A percentile compares a stretch with the other conserved stretches of the same genome.
phyloP scores from a whole-genome alignment of 2,113 vertebrate genomes.

The Larimichthys polyactis region DNA sequence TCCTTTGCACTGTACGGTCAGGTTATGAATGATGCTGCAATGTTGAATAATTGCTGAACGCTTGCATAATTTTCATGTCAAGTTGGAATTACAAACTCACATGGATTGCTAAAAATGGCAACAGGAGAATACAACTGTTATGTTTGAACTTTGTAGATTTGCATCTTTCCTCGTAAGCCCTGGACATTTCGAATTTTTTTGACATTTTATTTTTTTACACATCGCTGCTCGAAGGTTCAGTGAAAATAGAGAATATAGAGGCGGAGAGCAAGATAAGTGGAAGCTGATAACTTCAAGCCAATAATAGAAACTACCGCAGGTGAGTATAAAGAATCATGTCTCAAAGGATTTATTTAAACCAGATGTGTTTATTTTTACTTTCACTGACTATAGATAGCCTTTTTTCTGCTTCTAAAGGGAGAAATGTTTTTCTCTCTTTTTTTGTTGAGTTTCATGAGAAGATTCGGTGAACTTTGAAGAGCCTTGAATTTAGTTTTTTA shows the following conservation, averaged over 20 bases:
- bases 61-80: not conserved
- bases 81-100: not conserved
- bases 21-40: not conserved
- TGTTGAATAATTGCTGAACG: not conserved
- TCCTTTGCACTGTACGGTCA: constrained; percentile 7
- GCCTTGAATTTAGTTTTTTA: not conserved
- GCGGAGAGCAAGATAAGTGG: not conserved
- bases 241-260: not conserved
- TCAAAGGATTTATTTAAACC: not conserved
- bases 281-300: too few species aligned
- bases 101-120: not conserved
- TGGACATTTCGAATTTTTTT: not conserved
- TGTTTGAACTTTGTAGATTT: not conserved
- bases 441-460: not conserved
- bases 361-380: not conserved
- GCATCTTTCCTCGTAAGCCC: not conserved
- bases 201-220: not conserved
- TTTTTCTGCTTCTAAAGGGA: not conserved
- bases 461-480: constrained; percentile 1
- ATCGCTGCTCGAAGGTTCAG: not conserved
- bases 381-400: not conserved
- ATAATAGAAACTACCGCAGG: not conserved
- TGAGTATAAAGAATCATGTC: not conserved
- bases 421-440: too few species aligned
- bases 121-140: not conserved